Conservation (phyloP, 2,797 vertebrate genomes). For the Harpagifer antarcticus region DNA sequence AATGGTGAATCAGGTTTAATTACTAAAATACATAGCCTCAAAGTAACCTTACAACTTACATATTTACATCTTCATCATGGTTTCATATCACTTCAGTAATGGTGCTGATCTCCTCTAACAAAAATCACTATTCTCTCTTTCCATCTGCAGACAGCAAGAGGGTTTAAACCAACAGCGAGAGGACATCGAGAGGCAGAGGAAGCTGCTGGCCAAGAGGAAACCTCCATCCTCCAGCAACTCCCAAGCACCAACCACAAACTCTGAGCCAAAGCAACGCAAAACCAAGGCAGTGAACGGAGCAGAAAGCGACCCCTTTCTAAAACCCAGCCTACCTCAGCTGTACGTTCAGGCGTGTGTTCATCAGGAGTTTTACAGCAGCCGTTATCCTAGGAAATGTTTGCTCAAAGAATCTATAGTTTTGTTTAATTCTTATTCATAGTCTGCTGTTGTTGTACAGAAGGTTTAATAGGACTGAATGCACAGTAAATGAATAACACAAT, state of each 20-base stretch:
- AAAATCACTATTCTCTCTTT: not conserved
- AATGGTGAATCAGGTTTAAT: not conserved
- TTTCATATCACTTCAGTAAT: not conserved
- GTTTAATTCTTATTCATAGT: slow-evolving; percentile 1
- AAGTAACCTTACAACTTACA: not conserved
- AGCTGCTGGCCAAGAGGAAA: slow-evolving; percentile 97
- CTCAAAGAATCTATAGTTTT: not conserved
- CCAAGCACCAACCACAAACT: slow-evolving; percentile 94
- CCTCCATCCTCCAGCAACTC: slow-evolving; percentile 94
- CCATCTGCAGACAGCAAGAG: slow-evolving; percentile 93
- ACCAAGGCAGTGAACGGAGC: slow-evolving; percentile 98
- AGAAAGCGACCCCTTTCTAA: slow-evolving; percentile 97
- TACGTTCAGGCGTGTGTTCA: slow-evolving; percentile 74
- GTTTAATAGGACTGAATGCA: not conserved
- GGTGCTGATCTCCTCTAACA: not conserved
- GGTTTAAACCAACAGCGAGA: slow-evolving; percentile 99
- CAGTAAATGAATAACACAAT: slow-evolving; percentile 10
- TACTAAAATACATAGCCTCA: not conserved
- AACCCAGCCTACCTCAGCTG: slow-evolving; percentile 99
- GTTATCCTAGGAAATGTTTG: not conserved
- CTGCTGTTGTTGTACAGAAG: not conserved
- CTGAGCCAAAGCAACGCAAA: slow-evolving; percentile 99
- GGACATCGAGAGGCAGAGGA: slow-evolving; percentile 98
- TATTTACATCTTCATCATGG: not conserved
- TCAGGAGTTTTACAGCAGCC: not conserved